phyloP scores from a whole-genome alignment of 2,113 vertebrate genomes.

The Polypterus bichir region DNA sequence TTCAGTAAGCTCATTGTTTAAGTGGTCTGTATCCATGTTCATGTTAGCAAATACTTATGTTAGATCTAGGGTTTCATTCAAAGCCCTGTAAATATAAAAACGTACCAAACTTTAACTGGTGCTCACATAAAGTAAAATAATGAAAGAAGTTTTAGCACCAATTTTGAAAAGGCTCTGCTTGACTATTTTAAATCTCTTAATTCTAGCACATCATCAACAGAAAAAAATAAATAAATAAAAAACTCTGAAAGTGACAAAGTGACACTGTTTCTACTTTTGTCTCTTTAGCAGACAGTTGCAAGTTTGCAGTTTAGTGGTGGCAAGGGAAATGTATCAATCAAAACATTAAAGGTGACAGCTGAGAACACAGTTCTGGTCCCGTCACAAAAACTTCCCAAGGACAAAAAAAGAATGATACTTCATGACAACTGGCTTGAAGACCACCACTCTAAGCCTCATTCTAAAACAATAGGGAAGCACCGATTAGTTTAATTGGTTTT shows the following conservation, averaged over 20 bases:
- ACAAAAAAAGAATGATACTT: slow-evolving; percentile 68
- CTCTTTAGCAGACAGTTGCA: slow-evolving; percentile 43
- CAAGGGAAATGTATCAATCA: slow-evolving; percentile 64
- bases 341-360: slow-evolving; percentile 56
- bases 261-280: slow-evolving; percentile 23
- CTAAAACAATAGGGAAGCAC: slow-evolving; percentile 18
- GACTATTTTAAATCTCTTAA: slow-evolving; percentile 17
- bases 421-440: slow-evolving; percentile 38
- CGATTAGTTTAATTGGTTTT: too few species aligned
- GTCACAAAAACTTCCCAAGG: slow-evolving; percentile 60
- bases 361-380: slow-evolving; percentile 62
- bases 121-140: too few species aligned
- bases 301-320: slow-evolving; percentile 45
- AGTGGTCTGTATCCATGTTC: too few species aligned
- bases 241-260: slow-evolving; percentile 24
- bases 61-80: too few species aligned
- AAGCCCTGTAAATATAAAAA: too few species aligned
- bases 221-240: background rate
- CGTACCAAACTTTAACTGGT: too few species aligned
- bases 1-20: too few species aligned
- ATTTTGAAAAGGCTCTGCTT: slow-evolving; percentile 13
- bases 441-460: slow-evolving; percentile 35
- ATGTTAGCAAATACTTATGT: too few species aligned
- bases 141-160: slow-evolving; percentile 6
- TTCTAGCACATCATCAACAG: slow-evolving; percentile 6